Base-by-base conservation (phyloP, 1,140 invertebrate genomes). In the Anagrus nilaparvatae region DNA sequence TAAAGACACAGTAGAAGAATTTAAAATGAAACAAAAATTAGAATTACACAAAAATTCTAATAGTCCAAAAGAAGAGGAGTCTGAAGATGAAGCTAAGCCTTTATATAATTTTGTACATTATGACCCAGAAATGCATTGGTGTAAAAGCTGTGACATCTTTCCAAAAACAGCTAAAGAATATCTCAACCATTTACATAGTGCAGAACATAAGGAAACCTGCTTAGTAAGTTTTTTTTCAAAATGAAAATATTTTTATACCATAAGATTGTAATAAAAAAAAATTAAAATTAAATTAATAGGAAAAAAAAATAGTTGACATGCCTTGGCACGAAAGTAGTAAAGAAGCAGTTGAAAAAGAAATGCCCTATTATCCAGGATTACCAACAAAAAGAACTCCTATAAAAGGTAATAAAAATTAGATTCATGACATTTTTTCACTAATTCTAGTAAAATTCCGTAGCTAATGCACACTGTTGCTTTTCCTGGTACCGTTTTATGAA, bases 101-200 rank as follows among this genome's bases (percentile, higher is more conserved):
- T 72, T 76, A 54, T 77, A 78, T 61, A 86, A 85, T 73, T 83
- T 83, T 56, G 77, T 85, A 23, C 83, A 87, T 65, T 89, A 84
- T 56, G 87, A 90, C 67, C 83, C 84, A 1, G 84, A 87, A 64
- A 79, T 86, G 68, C 84, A 89, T 65, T 89, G 87, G 87, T 90
- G 87, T 62, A 73, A 82, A 40, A 73, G 80, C 32, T 90, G 87
- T 65, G 79, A 87, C 63, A 79, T 84, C 52, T 89, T 89, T 60
- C 86, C 86, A 20, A 76, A 81, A 58, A 86, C 84, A 9, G 84
- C 85, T 31, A 85, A 85, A 60, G 83, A 87, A 60, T 85, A 85
- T 61, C 67, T 90, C 29, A 80, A 81, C 63, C 87, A 89, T 74
- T 71, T 88, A 40, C 86, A 89, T 56, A 76, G 76, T 40, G 72